These are phyloP conservation scores for Lasioglossum zephyrum DNA, from an alignment of 2,888 invertebrate genomes.

Conservation along the genomic window DNA sequence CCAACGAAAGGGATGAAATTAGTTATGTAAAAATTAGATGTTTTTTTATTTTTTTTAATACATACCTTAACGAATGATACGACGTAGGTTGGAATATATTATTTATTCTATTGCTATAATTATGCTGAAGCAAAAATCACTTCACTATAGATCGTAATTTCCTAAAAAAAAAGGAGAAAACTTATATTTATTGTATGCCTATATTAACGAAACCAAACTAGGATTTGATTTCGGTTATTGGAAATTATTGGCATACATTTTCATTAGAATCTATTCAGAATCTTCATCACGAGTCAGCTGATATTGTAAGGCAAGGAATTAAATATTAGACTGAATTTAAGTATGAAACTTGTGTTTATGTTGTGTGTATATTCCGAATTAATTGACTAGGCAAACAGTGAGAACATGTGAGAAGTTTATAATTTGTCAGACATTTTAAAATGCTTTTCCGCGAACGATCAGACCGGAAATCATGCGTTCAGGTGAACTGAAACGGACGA, in stretches of 20 bases:
- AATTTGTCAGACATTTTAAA: conserved; percentile 23
- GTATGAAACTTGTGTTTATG: not conserved
- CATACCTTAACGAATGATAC: not conserved
- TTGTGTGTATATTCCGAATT: not conserved
- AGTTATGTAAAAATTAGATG: not conserved
- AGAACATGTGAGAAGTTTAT: not conserved
- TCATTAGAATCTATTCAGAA: no score
- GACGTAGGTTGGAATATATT: not conserved
- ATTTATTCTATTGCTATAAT: not conserved
- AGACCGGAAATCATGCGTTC: conserved; percentile 9
- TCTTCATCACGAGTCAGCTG: no score
- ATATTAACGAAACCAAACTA: no score
- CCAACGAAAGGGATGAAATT: not conserved
- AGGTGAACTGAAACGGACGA: conserved; percentile 29
- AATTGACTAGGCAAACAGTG: not conserved
- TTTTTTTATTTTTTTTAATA: not conserved
- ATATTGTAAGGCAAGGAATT: not conserved
- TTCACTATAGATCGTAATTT: no score
- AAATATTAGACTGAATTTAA: not conserved
- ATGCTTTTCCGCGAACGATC: not conserved
- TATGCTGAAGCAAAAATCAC: not conserved
- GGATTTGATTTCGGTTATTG: no score
- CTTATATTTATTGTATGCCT: no score
- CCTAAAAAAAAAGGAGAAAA: no score
- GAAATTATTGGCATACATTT: no score